Percentiles rank a stretch among this genome's conserved stretches.
phyloP scores from a whole-genome alignment of 2,797 vertebrate genomes.

The Takifugu ocellatus region DNA sequence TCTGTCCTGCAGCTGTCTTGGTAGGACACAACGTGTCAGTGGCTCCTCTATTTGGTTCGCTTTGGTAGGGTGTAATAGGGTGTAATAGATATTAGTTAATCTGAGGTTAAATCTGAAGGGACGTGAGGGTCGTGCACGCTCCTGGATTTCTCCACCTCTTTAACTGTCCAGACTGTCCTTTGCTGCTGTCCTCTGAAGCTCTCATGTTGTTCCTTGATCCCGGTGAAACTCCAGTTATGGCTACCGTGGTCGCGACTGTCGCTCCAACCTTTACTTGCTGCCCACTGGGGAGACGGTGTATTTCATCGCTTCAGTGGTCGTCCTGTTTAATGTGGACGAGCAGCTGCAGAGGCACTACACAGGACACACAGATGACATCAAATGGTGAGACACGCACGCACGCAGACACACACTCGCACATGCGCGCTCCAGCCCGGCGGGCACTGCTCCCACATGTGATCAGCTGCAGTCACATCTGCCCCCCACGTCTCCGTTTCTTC shows the following conservation, averaged over 20 bases:
- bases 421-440: neutral
- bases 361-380: constrained; percentile 95
- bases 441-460: neutral
- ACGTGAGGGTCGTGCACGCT: neutral
- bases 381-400: constrained; percentile 83
- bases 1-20: constrained; percentile 47
- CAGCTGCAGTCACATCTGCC: constrained; percentile 2
- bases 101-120: constrained; percentile 14
- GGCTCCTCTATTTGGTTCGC: constrained; percentile 44
- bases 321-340: constrained; percentile 94
- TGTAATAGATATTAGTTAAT: neutral
- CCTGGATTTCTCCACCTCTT: no score
- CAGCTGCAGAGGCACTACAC: constrained; percentile 95
- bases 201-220: constrained; percentile 58
- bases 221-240: constrained; percentile 81
- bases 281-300: constrained; percentile 97
- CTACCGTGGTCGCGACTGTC: constrained; percentile 95
- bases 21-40: constrained; percentile 40
- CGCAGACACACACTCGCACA: neutral
- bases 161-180: neutral
- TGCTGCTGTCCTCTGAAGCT: neutral
- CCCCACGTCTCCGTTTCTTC: neutral
- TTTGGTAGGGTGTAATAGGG: constrained; percentile 4
- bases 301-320: constrained; percentile 96
- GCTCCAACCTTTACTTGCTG: constrained; percentile 93